Conservation (phyloP, 2,888 invertebrate species). For the Dione juno region DNA sequence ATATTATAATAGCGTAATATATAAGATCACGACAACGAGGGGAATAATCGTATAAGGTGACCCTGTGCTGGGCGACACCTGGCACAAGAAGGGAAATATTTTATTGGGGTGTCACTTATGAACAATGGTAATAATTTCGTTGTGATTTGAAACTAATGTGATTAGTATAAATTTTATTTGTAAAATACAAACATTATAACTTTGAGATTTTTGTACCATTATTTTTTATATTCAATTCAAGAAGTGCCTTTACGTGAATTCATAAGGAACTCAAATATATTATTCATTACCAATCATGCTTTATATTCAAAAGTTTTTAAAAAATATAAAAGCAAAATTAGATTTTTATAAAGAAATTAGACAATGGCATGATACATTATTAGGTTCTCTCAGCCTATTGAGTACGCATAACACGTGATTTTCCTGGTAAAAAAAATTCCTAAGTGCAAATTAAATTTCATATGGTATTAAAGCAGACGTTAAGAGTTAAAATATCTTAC, state of each 20-base stretch:
- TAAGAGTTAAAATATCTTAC: too few species aligned
- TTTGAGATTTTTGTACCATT: too few species aligned
- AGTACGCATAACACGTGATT: not conserved
- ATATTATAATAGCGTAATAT: not conserved
- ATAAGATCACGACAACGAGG: not conserved
- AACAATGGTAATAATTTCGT: conserved; percentile 1
- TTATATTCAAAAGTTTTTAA: too few species aligned
- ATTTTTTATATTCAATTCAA: too few species aligned
- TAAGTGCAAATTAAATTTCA: too few species aligned
- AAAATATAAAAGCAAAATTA: too few species aligned
- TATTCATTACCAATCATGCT: too few species aligned
- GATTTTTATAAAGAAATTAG: not conserved
- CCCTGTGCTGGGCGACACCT: conserved; percentile 63
- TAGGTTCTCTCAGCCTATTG: not conserved
- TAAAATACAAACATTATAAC: too few species aligned
- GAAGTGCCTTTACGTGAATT: too few species aligned
- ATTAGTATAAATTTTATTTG: not conserved
- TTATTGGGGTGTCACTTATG: conserved; percentile 47
- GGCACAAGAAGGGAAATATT: conserved; percentile 59
- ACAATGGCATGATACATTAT: not conserved
- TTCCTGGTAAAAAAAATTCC: too few species aligned
- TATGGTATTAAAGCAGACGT: too few species aligned
- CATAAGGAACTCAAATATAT: too few species aligned
- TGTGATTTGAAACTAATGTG: not conserved
- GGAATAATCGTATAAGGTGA: conserved; percentile 54